Evolutionary conservation across 2,113 vertebrate genomes (phyloP).

Genomic region (Cheirogaleus medius): DNA sequence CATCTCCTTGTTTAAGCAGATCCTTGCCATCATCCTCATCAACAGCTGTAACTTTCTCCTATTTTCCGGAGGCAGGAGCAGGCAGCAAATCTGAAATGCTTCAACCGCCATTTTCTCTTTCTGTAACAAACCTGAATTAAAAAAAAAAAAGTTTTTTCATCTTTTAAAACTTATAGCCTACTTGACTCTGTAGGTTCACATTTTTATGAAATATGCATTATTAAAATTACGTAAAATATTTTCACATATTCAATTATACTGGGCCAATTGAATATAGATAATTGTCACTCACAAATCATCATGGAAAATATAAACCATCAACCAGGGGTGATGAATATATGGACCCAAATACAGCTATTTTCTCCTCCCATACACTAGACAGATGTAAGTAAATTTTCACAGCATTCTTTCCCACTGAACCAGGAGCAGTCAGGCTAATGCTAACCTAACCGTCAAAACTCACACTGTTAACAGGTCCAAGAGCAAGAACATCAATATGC

Average conservation of each 20-base stretch:
- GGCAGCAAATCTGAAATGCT: constrained; percentile 90
- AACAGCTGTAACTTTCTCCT: constrained; percentile 89
- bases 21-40: constrained; percentile 89
- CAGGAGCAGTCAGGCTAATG: neutral
- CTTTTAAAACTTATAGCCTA: neutral
- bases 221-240: neutral
- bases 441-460: neutral
- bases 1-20: constrained; percentile 87
- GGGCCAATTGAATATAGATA: neutral
- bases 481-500: neutral
- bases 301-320: neutral
- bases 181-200: neutral
- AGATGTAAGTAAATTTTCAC: neutral
- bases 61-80: constrained; percentile 90
- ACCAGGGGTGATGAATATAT: neutral
- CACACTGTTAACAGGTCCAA: neutral
- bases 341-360: neutral
- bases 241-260: neutral
- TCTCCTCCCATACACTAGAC: neutral
- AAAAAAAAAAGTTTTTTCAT: neutral
- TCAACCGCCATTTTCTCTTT: constrained; percentile 85
- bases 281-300: neutral
- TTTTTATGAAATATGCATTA: neutral
- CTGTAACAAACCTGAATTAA: constrained; percentile 84
- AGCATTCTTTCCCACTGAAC: neutral